phyloP scores from a whole-genome alignment of 2,113 vertebrate species.

The Rhinoptilus africanus region DNA sequence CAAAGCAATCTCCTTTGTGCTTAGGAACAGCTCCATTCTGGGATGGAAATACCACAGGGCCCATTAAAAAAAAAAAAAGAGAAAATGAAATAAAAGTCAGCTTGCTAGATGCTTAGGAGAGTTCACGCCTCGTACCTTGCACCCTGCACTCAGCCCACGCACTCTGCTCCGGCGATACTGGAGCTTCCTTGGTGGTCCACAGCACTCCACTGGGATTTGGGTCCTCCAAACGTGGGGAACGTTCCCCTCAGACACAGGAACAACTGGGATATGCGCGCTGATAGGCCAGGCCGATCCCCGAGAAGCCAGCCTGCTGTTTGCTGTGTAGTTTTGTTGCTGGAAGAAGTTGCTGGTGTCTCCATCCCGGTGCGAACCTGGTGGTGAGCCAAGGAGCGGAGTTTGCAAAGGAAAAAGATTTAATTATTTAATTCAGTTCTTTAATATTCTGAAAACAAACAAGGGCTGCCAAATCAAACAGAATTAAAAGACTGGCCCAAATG shows the following conservation, averaged over 20 bases:
- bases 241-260: accelerated
- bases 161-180: accelerated
- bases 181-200: not conserved
- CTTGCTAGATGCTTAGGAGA: not conserved
- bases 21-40: not conserved
- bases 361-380: not conserved
- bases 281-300: not conserved
- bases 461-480: not conserved
- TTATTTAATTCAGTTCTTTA: not conserved
- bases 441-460: not conserved
- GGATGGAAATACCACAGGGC: not conserved
- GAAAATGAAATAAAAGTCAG: not conserved
- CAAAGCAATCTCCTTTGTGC: not conserved
- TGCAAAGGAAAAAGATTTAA: not conserved
- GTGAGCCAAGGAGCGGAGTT: not conserved
- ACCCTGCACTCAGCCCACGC: not conserved
- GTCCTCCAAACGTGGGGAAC: not conserved
- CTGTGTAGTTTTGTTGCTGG: not conserved
- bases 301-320: not conserved
- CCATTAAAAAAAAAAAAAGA: not conserved
- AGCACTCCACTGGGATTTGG: not conserved
- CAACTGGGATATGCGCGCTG: accelerated
- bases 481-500: not conserved
- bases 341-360: not conserved
- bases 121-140: not conserved